A percentile compares a stretch with the other conserved stretches of the same genome.
These are phyloP conservation scores for Melanargia galathea DNA, from an alignment of 2,888 invertebrate genomes.

Conservation along the genomic window DNA sequence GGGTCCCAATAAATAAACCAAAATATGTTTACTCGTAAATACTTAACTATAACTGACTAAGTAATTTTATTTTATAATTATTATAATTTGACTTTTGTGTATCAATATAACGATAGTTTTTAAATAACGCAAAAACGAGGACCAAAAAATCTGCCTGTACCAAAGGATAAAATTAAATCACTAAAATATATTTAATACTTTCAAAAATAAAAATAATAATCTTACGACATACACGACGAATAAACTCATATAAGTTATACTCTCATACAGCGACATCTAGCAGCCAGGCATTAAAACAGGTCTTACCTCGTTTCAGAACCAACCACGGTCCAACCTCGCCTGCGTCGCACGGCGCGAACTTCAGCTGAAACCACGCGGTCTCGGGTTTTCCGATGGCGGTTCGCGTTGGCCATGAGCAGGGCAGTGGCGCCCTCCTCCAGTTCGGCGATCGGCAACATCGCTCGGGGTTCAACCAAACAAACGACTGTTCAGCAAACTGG, in stretches of 20 bases:
- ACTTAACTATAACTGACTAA: no score
- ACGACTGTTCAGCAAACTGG: slow-evolving; percentile 21
- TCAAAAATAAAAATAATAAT: no score
- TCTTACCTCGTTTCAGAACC: slow-evolving; percentile 88
- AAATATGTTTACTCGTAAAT: not conserved
- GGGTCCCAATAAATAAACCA: not conserved
- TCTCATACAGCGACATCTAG: slow-evolving; percentile 69
- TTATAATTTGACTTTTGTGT: not conserved
- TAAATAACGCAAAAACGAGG: no score
- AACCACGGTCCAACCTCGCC: slow-evolving; percentile 89
- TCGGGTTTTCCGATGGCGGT: slow-evolving; percentile 65
- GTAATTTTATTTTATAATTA: no score
- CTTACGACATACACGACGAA: no score
- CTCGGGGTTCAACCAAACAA: slow-evolving; percentile 23
- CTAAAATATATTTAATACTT: no score
- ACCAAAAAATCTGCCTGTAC: no score
- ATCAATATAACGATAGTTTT: no score
- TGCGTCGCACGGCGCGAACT: slow-evolving; percentile 79
- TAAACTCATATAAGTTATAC: no score
- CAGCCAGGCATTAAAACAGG: slow-evolving; percentile 35
- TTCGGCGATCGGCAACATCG: slow-evolving; percentile 75
- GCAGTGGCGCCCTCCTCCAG: slow-evolving; percentile 69
- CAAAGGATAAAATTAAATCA: no score
- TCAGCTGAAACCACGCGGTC: slow-evolving; percentile 75
- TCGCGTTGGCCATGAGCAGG: slow-evolving; percentile 54